Base-by-base conservation (phyloP, 2,888 invertebrate genomes). In the Acleris sparsana region DNA sequence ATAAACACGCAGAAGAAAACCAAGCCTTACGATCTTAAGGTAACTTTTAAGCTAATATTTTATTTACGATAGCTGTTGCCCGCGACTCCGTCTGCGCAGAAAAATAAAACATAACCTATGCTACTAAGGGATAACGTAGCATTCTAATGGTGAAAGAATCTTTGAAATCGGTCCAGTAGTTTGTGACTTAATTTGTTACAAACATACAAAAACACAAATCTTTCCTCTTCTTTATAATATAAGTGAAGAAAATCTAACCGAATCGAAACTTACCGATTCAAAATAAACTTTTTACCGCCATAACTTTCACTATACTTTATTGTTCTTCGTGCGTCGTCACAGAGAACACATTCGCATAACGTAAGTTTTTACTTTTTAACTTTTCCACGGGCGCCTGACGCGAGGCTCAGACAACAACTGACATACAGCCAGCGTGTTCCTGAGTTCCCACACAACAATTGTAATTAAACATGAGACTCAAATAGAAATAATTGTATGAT, bases 381-480 rank as follows among this genome's bases (percentile, higher is more conserved):
- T 55, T 25, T 44, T 5, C 25, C 57, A 43, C 49, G 64, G 18
- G 46, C 39, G 33, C 1, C 53, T 39, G 51, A 22, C 60, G 44
- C 49, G 44, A 33, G 65, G 9, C 44, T 16, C 11, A n/a, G 33
- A 20, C 6, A 20, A 9, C 61, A 33, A 66, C 66, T 66, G 66
- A 51, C 49, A 46, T 6, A 53, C 5, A n/a, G 52, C 22, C 49
- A 11, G 55, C 20, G 25, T 29, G 11, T 5, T 44, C 60, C 22
- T 43, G 53, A 53, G 65, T 66, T 66, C 66, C 66, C 66, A 66
- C 66, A 62, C 48, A 44, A 66, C 66, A 66, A 66, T 53, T 16
- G 33, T 52, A 66, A 66, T 66, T 57, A 62, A 66, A 66, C 48
- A 59, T 33, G 57, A 20, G 55, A 66, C 56, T 46, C 17, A 57